These are phyloP conservation scores for Vanessa cardui DNA, from an alignment of 2,888 invertebrate genomes.

Conservation along the genomic window DNA sequence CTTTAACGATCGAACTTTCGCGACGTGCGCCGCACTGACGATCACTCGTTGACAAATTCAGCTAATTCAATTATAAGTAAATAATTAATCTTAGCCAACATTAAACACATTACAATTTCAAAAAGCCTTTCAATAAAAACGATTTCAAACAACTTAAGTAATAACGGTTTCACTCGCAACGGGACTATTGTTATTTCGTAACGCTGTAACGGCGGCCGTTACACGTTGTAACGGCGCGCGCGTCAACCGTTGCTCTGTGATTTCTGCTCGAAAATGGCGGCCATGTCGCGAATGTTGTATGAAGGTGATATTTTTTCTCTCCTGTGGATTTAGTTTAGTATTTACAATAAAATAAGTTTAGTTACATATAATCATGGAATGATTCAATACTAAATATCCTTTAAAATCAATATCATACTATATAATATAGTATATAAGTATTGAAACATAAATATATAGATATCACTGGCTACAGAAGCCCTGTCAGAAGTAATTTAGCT, in stretches of 20 bases:
- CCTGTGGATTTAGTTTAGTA: slow-evolving; percentile 65
- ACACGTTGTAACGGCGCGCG: slow-evolving; percentile 30
- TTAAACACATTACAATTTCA: neutral
- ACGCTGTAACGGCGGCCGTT: slow-evolving; percentile 25
- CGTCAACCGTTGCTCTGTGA: slow-evolving; percentile 70
- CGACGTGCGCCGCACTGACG: too few species aligned
- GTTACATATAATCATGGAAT: too few species aligned
- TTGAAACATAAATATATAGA: too few species aligned
- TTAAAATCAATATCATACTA: too few species aligned
- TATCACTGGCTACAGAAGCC: too few species aligned
- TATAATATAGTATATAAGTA: too few species aligned
- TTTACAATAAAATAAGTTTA: too few species aligned
- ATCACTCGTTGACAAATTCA: too few species aligned
- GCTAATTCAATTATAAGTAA: too few species aligned
- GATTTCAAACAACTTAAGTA: slow-evolving; percentile 34
- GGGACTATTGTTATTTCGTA: slow-evolving; percentile 18
- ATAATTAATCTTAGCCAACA: neutral
- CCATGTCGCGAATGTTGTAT: slow-evolving; percentile 91
- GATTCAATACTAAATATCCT: too few species aligned
- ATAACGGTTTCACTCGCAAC: slow-evolving; percentile 18
- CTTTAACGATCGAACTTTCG: too few species aligned
- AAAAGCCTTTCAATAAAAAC: slow-evolving; percentile 21
- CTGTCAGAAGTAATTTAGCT: too few species aligned
- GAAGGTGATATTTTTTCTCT: slow-evolving; percentile 87
- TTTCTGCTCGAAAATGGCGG: slow-evolving; percentile 91